These are phyloP conservation scores for Pimephales promelas DNA, from an alignment of 2,113 vertebrate species.

Conservation along the genomic window DNA sequence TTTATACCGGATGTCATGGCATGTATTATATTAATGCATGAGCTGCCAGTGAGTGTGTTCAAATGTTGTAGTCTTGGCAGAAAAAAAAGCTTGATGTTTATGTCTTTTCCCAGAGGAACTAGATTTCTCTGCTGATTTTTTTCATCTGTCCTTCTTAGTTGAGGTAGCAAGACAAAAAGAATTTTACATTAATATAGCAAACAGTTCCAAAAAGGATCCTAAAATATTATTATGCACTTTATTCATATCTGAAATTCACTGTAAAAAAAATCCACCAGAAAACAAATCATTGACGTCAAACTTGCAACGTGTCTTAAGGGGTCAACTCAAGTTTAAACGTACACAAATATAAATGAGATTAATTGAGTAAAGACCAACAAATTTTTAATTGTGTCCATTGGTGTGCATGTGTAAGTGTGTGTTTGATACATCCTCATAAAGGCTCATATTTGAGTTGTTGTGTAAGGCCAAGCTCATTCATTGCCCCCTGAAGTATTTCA, in stretches of 20 bases:
- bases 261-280: neutral
- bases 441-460: constrained; percentile 6
- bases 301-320: neutral
- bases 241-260: neutral
- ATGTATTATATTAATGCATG: constrained; percentile 7
- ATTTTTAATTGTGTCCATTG: neutral
- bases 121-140: neutral
- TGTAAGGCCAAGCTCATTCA: constrained; percentile 19
- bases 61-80: constrained; percentile 8
- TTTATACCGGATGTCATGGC: neutral
- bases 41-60: neutral
- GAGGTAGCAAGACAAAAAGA: neutral
- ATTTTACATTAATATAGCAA: neutral
- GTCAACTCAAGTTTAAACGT: neutral
- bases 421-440: neutral
- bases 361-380: neutral
- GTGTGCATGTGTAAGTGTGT: neutral
- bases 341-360: neutral
- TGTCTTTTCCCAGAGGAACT: neutral
- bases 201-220: too few relatives aligned
- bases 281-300: neutral
- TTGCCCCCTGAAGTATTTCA: constrained; percentile 11
- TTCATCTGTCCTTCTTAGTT: neutral
- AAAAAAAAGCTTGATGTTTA: neutral
- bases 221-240: neutral